Base-by-base conservation (phyloP, 2,888 invertebrate species). In the Diarsia mendica region DNA sequence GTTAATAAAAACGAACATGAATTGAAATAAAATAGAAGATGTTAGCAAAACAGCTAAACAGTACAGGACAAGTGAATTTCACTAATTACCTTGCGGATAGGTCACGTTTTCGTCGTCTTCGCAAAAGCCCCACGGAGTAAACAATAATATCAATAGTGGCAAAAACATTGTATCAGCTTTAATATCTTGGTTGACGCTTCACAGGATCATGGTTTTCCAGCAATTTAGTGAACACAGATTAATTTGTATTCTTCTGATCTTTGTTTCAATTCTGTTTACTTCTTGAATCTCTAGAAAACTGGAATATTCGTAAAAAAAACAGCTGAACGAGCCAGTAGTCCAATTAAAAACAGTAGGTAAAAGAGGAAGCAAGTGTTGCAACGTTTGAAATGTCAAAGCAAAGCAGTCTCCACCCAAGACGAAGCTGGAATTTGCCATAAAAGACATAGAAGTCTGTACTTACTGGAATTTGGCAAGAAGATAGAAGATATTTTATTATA, bases 21-120 rank as follows among this genome's bases (percentile, higher is more conserved):
- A 44, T 8, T 46, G n/a, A 11, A 33, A 9, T 46, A 23, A 6
- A 48, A 13, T n/a, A 23, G 11, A 5, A 60, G 15, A 70, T 39
- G 39, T 53, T 28, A 48, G 39, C 8, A 18, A 74, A 48, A 49
- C 2, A 18, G 20, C 53, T 48, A 20, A 20, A 28, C 11, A 18
- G 51, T 64, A 55, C 18, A 2, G 3, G 8, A n/a, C 44, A 48
- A 20, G n/a, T 39, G 44, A n/a, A 55, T 23, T 48, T n/a, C 20
- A 8, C 9, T 15, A 23, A 63, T 46, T 89, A 92, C 94, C 92
- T 88, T 88, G 89, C 13, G 89, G 83, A 82, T 88, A 87, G 5
- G 89, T 88, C 20, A 83, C 82, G 72, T 82, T 89, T 58, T 88
- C 90, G 51, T 89, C 87, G 28, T 86, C 80, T 69, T 90, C 88